Evolutionary conservation across 2,113 vertebrate genomes (phyloP).

Genomic region (Pagrus major): DNA sequence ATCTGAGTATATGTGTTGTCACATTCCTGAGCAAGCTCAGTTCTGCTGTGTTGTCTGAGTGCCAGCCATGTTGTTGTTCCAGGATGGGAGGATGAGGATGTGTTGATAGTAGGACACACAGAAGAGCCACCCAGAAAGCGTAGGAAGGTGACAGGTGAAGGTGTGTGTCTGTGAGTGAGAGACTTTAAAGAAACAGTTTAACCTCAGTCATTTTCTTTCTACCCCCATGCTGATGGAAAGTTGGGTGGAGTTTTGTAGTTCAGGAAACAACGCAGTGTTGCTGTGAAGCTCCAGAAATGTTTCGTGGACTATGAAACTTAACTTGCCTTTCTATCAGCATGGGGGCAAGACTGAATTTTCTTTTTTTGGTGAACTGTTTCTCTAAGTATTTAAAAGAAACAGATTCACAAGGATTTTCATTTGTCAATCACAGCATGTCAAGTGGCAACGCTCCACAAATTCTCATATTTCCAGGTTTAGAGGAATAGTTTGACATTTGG

Average conservation of each 20-base stretch:
- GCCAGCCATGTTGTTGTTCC: conserved; percentile 76
- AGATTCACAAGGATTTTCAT: not conserved
- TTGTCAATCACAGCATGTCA: not conserved
- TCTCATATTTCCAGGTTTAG: not conserved
- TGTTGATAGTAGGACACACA: conserved; percentile 84
- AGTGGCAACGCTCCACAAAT: not conserved
- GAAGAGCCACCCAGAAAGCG: conserved; percentile 72
- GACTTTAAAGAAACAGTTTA: not conserved
- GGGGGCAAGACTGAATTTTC: no score
- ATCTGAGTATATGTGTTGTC: not conserved
- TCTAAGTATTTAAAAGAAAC: not conserved
- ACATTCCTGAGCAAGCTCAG: not conserved
- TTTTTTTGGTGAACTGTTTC: no score
- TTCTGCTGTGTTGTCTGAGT: conserved; percentile 45
- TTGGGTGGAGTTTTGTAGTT: no score
- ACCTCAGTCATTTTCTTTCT: no score
- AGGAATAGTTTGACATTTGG: not conserved
- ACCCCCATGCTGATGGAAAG: no score
- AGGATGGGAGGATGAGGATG: conserved; percentile 86
- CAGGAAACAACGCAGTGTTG: no score
- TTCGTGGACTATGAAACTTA: no score
- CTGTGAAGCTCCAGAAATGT: no score
- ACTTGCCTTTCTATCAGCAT: no score
- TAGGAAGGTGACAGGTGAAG: conserved; percentile 83
- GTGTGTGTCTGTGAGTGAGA: conserved; percentile 71